These are phyloP conservation scores for Archilochus colubris DNA, from an alignment of 2,113 vertebrate species.

Conservation along the genomic window DNA sequence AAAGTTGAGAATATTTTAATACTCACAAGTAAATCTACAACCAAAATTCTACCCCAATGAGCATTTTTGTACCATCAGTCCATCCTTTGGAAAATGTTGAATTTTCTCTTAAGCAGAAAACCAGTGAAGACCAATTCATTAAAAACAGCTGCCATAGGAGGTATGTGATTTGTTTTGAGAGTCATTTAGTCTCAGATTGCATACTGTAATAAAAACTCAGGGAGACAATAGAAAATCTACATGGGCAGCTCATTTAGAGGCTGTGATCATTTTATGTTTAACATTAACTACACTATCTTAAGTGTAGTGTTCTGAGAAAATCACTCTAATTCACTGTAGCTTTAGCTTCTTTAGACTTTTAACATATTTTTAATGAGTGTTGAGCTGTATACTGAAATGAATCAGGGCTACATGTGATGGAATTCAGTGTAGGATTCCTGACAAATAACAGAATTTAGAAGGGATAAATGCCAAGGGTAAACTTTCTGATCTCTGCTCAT, in stretches of 20 bases:
- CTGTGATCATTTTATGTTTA: slow-evolving; percentile 1
- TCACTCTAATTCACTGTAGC: background rate
- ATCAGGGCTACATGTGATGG: background rate
- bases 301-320: background rate
- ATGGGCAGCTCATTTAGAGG: slow-evolving; percentile 1
- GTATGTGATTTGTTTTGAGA: slow-evolving; percentile 22
- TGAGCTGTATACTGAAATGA: background rate
- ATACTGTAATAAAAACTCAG: slow-evolving; percentile 6
- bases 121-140: slow-evolving; percentile 21
- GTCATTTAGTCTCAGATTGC: slow-evolving; percentile 34
- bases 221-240: background rate
- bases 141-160: background rate
- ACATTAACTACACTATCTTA: background rate
- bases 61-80: background rate
- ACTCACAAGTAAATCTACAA: background rate
- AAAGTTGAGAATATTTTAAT: slow-evolving; percentile 6
- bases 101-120: slow-evolving; percentile 1
- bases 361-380: background rate
- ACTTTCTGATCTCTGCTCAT: background rate
- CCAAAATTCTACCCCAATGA: background rate
- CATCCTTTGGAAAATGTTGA: background rate
- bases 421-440: background rate
- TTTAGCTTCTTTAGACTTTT: slow-evolving; percentile 4
- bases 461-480: background rate
- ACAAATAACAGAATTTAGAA: background rate